These are phyloP conservation scores for Drosophila pandora DNA, from an alignment of 1,140 invertebrate genomes.

Conservation along the genomic window DNA sequence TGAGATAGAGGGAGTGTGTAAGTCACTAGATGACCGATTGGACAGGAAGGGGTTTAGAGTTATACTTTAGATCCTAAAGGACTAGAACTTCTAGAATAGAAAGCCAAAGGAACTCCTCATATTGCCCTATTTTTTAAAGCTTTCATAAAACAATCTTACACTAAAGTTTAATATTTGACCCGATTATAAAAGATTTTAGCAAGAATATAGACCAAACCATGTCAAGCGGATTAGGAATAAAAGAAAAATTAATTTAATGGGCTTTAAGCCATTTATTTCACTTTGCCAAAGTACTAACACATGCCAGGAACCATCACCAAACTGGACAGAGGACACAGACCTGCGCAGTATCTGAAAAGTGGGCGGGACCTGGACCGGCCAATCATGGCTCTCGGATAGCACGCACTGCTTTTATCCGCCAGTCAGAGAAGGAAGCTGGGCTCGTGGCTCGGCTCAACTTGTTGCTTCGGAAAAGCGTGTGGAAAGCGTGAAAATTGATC, in stretches of 20 bases:
- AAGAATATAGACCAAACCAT: slow-evolving; percentile 28
- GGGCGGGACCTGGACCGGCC: slow-evolving; percentile 44
- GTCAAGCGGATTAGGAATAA: slow-evolving; percentile 24
- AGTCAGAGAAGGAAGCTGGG: slow-evolving; percentile 66
- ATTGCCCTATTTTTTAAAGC: background rate
- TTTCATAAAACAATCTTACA: no score
- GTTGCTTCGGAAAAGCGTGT: slow-evolving; percentile 45
- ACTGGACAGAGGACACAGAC: slow-evolving; percentile 23
- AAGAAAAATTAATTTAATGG: slow-evolving; percentile 57
- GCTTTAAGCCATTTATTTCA: slow-evolving; percentile 46
- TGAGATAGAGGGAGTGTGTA: slow-evolving; percentile 38
- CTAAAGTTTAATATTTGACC: slow-evolving; percentile 27
- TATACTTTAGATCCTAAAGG: no score
- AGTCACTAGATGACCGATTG: slow-evolving; percentile 13
- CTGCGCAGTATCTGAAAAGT: slow-evolving; percentile 56
- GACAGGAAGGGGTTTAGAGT: background rate
- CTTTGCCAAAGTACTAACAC: slow-evolving; percentile 28
- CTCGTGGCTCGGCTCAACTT: slow-evolving; percentile 45
- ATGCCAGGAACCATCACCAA: slow-evolving; percentile 2
- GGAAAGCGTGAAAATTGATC: slow-evolving; percentile 68
- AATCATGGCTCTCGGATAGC: slow-evolving; percentile 63
- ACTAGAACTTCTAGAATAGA: background rate
- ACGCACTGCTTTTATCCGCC: slow-evolving; percentile 69
- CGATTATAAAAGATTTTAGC: slow-evolving; percentile 25
- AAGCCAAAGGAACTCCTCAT: background rate